Base-by-base conservation (phyloP, 2,113 vertebrate genomes). In the Pelecanoides urinatrix region DNA sequence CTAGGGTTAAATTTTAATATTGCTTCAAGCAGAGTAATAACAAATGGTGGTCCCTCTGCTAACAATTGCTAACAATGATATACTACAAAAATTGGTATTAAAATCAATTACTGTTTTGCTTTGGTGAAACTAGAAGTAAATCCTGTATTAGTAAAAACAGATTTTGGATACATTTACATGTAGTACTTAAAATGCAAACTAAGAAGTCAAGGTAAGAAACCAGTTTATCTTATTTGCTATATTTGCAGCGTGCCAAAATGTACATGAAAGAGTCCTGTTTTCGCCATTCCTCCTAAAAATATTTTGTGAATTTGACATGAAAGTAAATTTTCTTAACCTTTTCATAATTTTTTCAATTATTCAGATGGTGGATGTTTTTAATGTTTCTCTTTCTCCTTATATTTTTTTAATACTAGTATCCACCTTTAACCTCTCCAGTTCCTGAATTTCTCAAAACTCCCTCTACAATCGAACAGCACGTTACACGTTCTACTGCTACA, bases 391-490 rank as follows among this genome's bases (percentile, higher is more conserved):
- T 91, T 94, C 90, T 97, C 94, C 86, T 95, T 94, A 53, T 97
- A 82, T 97, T 93, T 96, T 94, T 96, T 95, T 96, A 95, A 97
- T 94, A 73, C 62, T 97, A 99, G 99, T 97, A 98, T 95, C 97
- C 98, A 92, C 95, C 98, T 93, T 93, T 98, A 95, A 95, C 96
- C 93, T 96, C 98, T 96, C 94, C 97, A 96, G 97, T 98, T 94
- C 94, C 98, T 95, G 99, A 99, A 94, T 98, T 99, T 95, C 97
- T 99, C 90, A 99, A 99, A 98, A 97, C 98, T 34, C 90, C 98
- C 59, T 91, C 98, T 53, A 22, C 84, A 73, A 91, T 98, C 0
- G 97, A 98, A 88, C 98, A 97, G 47, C 92, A 98, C 2, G 80
- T 94, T 56, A 95, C 97, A 32, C 97, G 97, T 77, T 97, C 97